Conservation (phyloP, 2,888 invertebrate species). For the Harpalus rufipes region DNA sequence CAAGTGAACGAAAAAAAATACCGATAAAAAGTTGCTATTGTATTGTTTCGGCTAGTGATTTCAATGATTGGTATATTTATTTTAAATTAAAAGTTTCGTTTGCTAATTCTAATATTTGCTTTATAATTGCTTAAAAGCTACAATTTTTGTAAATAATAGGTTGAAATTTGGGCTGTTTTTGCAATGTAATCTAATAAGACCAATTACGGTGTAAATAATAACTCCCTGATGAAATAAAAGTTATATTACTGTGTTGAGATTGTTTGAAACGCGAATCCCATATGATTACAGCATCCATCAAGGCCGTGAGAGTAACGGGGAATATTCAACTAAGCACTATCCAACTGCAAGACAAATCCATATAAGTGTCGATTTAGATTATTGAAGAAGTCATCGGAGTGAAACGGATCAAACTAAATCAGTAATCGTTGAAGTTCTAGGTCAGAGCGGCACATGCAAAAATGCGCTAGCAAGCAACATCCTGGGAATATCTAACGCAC, state of each 20-base stretch:
- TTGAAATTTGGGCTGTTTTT: conserved; percentile 18
- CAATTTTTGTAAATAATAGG: conserved; percentile 34
- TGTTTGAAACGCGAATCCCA: conserved; percentile 58
- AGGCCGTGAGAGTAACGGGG: conserved; percentile 59
- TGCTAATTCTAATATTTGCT: not conserved
- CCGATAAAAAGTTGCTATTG: conserved; percentile 13
- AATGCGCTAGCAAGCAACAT: conserved; percentile 63
- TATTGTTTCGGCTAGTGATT: not conserved
- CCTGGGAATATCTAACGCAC: conserved; percentile 66
- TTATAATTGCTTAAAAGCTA: not conserved
- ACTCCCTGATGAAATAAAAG: conserved; percentile 45
- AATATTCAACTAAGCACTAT: conserved; percentile 4
- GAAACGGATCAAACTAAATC: conserved; percentile 61
- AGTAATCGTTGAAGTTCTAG: conserved; percentile 63
- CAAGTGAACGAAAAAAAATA: not conserved
- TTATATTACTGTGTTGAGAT: conserved; percentile 61
- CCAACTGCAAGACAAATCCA: conserved; percentile 1
- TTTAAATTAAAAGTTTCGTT: not conserved
- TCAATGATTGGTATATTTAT: conserved; percentile 13
- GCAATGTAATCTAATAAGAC: conserved; percentile 59
- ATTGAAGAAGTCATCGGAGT: conserved; percentile 27
- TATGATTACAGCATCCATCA: conserved; percentile 60
- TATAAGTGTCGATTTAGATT: conserved; percentile 14
- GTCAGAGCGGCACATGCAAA: conserved; percentile 61
- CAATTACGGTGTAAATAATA: conserved; percentile 54